Evolutionary conservation across 2,888 invertebrate genomes (phyloP).

Genomic region (Exocentrus adspersus): DNA sequence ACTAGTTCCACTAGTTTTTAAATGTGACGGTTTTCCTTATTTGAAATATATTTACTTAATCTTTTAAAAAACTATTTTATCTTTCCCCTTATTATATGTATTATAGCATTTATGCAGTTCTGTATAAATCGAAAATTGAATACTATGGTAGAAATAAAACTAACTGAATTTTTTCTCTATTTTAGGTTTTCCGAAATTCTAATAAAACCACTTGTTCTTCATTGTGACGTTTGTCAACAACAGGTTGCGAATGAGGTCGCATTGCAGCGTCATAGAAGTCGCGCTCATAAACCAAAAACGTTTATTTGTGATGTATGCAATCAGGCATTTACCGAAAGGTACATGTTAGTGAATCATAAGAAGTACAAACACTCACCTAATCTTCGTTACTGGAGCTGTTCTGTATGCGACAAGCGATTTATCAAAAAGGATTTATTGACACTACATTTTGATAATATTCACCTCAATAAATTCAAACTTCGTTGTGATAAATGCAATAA

Average conservation of each 20-base stretch:
- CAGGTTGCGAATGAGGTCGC: neutral
- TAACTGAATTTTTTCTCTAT: too few species aligned
- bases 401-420: slow-evolving; percentile 34
- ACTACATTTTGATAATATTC: slow-evolving; percentile 36
- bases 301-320: slow-evolving; percentile 34
- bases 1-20: too few species aligned
- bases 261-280: slow-evolving; percentile 23
- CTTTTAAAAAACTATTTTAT: too few species aligned
- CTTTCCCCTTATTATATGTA: too few species aligned
- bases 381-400: slow-evolving; percentile 16
- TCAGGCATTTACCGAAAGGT: slow-evolving; percentile 30
- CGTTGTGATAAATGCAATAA: slow-evolving; percentile 21
- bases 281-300: slow-evolving; percentile 21
- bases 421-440: slow-evolving; percentile 30
- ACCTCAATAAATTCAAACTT: slow-evolving; percentile 15
- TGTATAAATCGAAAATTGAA: too few species aligned
- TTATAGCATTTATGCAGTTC: too few species aligned
- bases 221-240: too few species aligned
- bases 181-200: too few species aligned
- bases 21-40: too few species aligned
- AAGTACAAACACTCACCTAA: slow-evolving; percentile 1
- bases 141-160: too few species aligned
- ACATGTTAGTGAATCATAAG: slow-evolving; percentile 47
- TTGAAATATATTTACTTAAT: too few species aligned
- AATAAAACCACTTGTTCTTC: too few species aligned